These are phyloP conservation scores for Vulpes lagopus DNA, from an alignment of 2,113 vertebrate species.

Conservation along the genomic window DNA sequence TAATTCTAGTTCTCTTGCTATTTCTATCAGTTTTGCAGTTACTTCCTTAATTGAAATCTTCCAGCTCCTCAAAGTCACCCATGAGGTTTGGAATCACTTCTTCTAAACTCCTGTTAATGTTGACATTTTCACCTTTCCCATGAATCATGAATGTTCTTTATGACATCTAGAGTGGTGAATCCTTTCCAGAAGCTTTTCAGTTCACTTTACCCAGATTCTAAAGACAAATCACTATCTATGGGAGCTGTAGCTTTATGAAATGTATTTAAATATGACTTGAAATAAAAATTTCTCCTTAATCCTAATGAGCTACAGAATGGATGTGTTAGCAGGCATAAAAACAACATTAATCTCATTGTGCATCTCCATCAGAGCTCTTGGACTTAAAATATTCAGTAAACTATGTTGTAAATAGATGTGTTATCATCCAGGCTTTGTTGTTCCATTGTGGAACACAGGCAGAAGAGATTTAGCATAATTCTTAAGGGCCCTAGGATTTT, in stretches of 20 bases:
- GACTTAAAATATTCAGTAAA: background rate
- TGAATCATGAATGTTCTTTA: background rate
- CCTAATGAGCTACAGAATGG: background rate
- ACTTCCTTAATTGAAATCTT: background rate
- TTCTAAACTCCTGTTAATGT: background rate
- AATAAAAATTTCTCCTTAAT: background rate
- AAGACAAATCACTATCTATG: background rate
- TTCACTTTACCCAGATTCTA: background rate
- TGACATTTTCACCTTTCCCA: background rate
- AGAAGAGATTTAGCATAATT: background rate
- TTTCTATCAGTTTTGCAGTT: background rate
- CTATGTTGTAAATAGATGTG: background rate
- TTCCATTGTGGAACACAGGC: background rate
- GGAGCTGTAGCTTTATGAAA: background rate
- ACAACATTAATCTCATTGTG: background rate
- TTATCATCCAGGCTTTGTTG: background rate
- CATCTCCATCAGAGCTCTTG: background rate
- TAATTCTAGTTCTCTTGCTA: background rate
- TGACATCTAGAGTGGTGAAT: background rate
- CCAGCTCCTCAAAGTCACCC: background rate
- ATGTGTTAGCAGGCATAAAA: background rate
- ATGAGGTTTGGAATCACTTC: background rate
- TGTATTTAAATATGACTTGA: background rate
- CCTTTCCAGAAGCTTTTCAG: background rate
- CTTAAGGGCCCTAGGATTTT: background rate